These are phyloP conservation scores for Aspidiotus destructor DNA, from an alignment of 2,888 invertebrate species.

Conservation along the genomic window DNA sequence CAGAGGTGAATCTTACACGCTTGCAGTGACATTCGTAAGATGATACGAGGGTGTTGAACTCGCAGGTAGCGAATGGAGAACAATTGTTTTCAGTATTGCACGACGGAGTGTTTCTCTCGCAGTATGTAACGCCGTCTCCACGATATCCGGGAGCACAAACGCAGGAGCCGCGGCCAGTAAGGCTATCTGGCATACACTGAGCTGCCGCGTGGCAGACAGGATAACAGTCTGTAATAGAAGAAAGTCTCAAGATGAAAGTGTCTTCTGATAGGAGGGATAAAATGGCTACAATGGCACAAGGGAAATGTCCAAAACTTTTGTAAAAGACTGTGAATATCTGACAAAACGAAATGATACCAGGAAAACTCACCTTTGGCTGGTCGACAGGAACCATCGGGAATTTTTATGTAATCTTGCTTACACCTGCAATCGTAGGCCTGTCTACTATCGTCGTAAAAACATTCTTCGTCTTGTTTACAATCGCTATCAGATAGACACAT, in stretches of 20 bases:
- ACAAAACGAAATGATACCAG: no score
- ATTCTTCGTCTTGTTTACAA: conserved; percentile 62
- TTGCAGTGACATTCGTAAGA: conserved; percentile 42
- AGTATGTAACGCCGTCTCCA: conserved; percentile 56
- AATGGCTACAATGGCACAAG: no score
- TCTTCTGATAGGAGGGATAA: no score
- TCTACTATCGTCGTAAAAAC: conserved; percentile 52
- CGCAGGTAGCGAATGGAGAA: conserved; percentile 67
- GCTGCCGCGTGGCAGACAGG: conserved; percentile 49
- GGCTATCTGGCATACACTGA: conserved; percentile 44
- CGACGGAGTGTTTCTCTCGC: conserved; percentile 51
- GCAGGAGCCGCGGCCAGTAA: conserved; percentile 56
- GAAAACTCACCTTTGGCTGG: conserved; percentile 26
- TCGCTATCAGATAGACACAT: conserved; percentile 56
- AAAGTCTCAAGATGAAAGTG: no score
- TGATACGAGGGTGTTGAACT: conserved; percentile 41
- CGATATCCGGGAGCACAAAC: conserved; percentile 55
- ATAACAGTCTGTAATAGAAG: conserved; percentile 39
- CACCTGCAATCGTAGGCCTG: conserved; percentile 66
- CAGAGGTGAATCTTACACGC: conserved; percentile 38
- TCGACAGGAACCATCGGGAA: conserved; percentile 37
- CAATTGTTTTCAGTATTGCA: conserved; percentile 71
- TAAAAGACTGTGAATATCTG: no score
- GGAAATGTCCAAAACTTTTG: no score
- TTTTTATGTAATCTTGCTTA: conserved; percentile 56